Evolutionary conservation across 2,888 invertebrate species (phyloP).

Genomic region (Campoletis raptor): DNA sequence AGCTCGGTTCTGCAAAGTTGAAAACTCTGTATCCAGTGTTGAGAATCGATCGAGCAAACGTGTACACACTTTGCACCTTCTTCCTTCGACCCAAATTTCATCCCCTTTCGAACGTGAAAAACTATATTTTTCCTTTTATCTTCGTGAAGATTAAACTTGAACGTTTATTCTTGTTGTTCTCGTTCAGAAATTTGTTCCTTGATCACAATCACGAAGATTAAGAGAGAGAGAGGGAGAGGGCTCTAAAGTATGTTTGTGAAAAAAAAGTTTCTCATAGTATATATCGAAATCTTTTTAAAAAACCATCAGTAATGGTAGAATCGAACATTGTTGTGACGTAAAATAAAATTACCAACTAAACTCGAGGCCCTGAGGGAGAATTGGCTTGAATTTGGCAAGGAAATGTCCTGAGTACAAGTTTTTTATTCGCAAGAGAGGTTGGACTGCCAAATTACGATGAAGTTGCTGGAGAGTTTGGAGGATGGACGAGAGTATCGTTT

Average conservation of each 20-base stretch:
- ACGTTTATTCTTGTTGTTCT: background rate
- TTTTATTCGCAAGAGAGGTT: background rate
- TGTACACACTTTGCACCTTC: conserved; percentile 26
- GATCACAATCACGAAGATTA: background rate
- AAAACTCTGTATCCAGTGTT: conserved; percentile 49
- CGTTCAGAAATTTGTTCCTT: background rate
- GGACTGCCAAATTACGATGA: conserved; percentile 34
- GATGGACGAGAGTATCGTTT: conserved; percentile 31
- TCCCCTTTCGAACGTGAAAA: background rate
- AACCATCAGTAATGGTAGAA: background rate
- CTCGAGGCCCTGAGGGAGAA: background rate
- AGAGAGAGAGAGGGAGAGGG: background rate
- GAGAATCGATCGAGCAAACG: conserved; percentile 39
- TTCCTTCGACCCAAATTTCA: conserved; percentile 19
- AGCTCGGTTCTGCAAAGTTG: conserved; percentile 32
- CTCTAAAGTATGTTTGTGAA: background rate
- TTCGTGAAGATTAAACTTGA: background rate
- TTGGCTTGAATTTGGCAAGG: background rate
- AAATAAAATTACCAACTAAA: background rate
- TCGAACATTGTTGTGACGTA: background rate
- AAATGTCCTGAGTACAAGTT: background rate
- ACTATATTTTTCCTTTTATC: background rate
- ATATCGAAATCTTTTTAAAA: background rate
- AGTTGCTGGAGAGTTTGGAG: conserved; percentile 54
- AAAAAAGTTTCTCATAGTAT: background rate